Percentiles rank a stretch among this genome's conserved stretches.
These are phyloP conservation scores for Phorcus lineatus DNA, from an alignment of 2,888 invertebrate species.

Conservation along the genomic window DNA sequence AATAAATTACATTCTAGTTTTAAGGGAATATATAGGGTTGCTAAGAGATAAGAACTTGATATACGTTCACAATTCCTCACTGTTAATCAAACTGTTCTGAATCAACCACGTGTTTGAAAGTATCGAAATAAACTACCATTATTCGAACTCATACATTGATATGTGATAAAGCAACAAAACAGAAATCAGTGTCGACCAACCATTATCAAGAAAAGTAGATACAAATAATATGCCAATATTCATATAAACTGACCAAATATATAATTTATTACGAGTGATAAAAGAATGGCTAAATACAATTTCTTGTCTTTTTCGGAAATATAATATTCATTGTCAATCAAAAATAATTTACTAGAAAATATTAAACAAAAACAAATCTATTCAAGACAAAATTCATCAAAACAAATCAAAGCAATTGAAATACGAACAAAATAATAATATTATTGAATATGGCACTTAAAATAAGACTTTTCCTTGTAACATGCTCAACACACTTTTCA, in stretches of 20 bases:
- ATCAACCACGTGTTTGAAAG: no score
- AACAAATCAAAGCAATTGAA: neutral
- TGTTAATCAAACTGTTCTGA: no score
- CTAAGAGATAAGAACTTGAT: no score
- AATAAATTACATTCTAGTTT: no score
- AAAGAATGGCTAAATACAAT: neutral
- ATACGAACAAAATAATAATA: neutral
- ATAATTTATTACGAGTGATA: neutral
- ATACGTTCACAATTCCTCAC: no score
- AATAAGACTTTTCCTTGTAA: no score
- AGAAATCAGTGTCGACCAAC: neutral
- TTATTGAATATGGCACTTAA: neutral
- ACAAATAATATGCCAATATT: no score
- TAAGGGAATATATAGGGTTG: no score
- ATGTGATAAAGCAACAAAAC: neutral
- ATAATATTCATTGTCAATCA: neutral
- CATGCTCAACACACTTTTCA: no score
- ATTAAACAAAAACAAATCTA: neutral
- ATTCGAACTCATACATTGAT: neutral
- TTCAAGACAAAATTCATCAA: neutral
- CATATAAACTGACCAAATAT: neutral
- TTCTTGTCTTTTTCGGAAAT: neutral
- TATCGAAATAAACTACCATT: no score
- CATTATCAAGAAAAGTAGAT: neutral
- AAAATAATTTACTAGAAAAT: neutral